Conservation (phyloP, 2,113 vertebrate species). For the Tyrannus savana region DNA sequence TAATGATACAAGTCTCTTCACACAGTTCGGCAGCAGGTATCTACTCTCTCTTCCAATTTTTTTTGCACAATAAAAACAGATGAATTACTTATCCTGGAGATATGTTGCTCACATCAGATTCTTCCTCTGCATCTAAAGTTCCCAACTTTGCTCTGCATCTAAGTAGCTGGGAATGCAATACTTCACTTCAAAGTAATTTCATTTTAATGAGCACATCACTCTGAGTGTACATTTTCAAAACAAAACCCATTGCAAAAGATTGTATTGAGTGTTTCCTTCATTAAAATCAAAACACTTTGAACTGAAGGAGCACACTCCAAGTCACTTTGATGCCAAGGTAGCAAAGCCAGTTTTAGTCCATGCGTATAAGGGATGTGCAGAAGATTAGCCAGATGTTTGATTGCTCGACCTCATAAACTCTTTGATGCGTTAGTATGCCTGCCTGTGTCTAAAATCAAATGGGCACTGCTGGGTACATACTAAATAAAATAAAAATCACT, state of each 20-base stretch:
- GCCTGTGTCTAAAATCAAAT: not conserved
- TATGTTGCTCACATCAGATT: not conserved
- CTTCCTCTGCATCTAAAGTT: not conserved
- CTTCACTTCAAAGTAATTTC: slow-evolving; percentile 37
- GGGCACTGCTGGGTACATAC: not conserved
- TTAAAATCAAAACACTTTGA: slow-evolving; percentile 37
- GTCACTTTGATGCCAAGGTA: slow-evolving; percentile 20
- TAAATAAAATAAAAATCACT: not conserved
- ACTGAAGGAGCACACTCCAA: slow-evolving; percentile 18
- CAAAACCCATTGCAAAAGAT: slow-evolving; percentile 12
- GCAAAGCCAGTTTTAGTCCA: slow-evolving; percentile 16
- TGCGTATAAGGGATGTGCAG: not conserved
- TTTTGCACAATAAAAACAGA: not conserved
- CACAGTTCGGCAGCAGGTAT: not conserved
- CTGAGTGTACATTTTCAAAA: slow-evolving; percentile 1
- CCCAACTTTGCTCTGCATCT: not conserved
- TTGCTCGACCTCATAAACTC: not conserved
- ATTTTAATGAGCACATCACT: slow-evolving; percentile 24
- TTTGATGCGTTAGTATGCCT: not conserved
- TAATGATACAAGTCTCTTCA: not conserved
- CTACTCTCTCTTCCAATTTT: not conserved
- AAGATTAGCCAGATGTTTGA: slow-evolving; percentile 33
- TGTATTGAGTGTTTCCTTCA: not conserved
- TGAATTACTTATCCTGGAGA: not conserved
- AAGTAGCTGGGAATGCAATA: not conserved